Conservation (phyloP, 2,888 invertebrate species). For the Empis stercorea region DNA sequence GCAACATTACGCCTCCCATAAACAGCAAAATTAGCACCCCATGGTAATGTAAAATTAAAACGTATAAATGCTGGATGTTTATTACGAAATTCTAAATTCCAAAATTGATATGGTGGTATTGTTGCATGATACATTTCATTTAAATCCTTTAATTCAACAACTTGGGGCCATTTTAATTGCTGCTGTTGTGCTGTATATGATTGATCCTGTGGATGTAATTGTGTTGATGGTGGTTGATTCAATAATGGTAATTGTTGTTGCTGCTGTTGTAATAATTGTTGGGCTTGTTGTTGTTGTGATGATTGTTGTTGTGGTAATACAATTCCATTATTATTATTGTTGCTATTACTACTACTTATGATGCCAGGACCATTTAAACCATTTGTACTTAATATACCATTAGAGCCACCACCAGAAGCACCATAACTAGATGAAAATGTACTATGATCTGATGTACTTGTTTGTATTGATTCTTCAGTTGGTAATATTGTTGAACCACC, state of each 20-base stretch:
- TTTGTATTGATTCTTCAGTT: constrained; percentile 64
- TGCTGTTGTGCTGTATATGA: constrained; percentile 47
- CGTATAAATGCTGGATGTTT: constrained; percentile 80
- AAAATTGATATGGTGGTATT: constrained; percentile 83
- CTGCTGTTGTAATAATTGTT: constrained; percentile 37
- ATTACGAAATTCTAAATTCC: constrained; percentile 86
- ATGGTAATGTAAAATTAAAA: constrained; percentile 79
- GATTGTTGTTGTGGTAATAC: constrained; percentile 21
- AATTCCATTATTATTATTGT: constrained; percentile 17
- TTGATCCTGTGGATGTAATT: constrained; percentile 38
- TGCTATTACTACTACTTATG: constrained; percentile 5
- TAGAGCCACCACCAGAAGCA: constrained; percentile 2
- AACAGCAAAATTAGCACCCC: constrained; percentile 90
- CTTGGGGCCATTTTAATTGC: constrained; percentile 59
- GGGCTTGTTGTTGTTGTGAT: not conserved
- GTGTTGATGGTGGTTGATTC: constrained; percentile 29
- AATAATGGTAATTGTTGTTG: constrained; percentile 40
- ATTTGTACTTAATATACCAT: constrained; percentile 8
- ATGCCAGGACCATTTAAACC: constrained; percentile 8
- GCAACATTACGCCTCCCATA: constrained; percentile 90
- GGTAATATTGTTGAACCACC: constrained; percentile 50
- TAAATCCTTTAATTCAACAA: constrained; percentile 71
- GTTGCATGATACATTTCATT: constrained; percentile 72
- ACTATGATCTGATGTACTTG: constrained; percentile 50
- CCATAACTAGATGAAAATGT: constrained; percentile 36